Evolutionary conservation across 2,113 vertebrate genomes (phyloP).

Genomic region (Misgurnus anguillicaudatus): DNA sequence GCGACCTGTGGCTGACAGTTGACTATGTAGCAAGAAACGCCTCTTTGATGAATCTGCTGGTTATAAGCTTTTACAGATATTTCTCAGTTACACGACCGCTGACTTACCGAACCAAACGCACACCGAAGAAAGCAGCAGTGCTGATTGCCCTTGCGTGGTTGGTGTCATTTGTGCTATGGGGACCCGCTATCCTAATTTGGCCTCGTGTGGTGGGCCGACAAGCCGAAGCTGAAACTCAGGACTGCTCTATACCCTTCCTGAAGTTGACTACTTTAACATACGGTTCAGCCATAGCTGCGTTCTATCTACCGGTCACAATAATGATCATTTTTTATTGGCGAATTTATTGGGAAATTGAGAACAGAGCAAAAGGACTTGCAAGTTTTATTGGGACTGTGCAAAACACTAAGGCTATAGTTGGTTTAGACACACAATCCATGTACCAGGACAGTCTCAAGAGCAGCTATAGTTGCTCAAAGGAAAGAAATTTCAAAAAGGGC

Average conservation of each 20-base stretch:
- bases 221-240: conserved; percentile 56
- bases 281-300: conserved; percentile 79
- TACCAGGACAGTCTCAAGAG: conserved; percentile 63
- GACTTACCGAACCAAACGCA: conserved; percentile 78
- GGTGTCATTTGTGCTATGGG: conserved; percentile 81
- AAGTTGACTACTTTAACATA: conserved; percentile 76
- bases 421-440: conserved; percentile 15
- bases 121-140: conserved; percentile 69
- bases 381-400: conserved; percentile 70
- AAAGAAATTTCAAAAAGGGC: conserved; percentile 34
- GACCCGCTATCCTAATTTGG: conserved; percentile 80
- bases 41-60: conserved; percentile 81
- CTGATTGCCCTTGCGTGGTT: conserved; percentile 78
- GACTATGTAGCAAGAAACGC: conserved; percentile 83
- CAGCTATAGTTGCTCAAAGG: conserved; percentile 68
- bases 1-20: conserved; percentile 79
- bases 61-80: conserved; percentile 83
- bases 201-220: conserved; percentile 72
- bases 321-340: conserved; percentile 81
- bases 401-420: conserved; percentile 47
- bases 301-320: conserved; percentile 80
- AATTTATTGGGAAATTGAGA: conserved; percentile 79
- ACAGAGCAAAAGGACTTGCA: conserved; percentile 70
- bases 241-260: conserved; percentile 78
- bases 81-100: conserved; percentile 79